A percentile compares a stretch with the other conserved stretches of the same genome.
Conservation (phyloP, 2,888 invertebrate species). For the Dyspetes luteomarginatus region DNA sequence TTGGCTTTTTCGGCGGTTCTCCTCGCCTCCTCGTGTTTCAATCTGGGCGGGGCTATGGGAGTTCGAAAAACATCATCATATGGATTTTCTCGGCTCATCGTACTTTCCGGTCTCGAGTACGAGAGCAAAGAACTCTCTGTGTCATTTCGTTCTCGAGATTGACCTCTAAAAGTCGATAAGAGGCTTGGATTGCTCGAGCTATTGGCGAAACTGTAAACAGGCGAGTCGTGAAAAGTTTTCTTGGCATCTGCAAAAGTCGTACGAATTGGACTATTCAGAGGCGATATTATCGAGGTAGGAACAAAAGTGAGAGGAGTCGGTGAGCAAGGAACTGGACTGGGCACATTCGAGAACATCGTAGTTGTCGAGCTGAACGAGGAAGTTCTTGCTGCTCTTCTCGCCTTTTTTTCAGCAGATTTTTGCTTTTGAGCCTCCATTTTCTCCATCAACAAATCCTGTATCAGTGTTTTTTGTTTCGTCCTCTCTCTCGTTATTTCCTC, state of each 20-base stretch:
- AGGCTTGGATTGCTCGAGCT: slow-evolving; percentile 35
- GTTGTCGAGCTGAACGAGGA: slow-evolving; percentile 81
- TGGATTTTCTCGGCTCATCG: slow-evolving; percentile 11
- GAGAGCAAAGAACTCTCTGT: slow-evolving; percentile 14
- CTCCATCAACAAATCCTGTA: slow-evolving; percentile 93
- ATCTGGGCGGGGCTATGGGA: slow-evolving; percentile 84
- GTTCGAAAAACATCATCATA: slow-evolving; percentile 83
- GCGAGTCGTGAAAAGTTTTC: slow-evolving; percentile 66
- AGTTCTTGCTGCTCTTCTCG: slow-evolving; percentile 86
- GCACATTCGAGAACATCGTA: slow-evolving; percentile 62
- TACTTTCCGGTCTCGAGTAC: slow-evolving; percentile 30
- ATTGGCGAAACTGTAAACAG: slow-evolving; percentile 2
- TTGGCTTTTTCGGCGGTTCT: slow-evolving; percentile 86
- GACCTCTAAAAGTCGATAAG: slow-evolving; percentile 30
- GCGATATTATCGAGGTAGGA: slow-evolving; percentile 75
- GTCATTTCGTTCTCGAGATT: slow-evolving; percentile 34
- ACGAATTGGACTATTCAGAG: slow-evolving; percentile 72
- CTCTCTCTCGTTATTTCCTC: slow-evolving; percentile 92
- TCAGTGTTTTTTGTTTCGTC: slow-evolving; percentile 92
- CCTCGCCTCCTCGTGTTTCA: slow-evolving; percentile 83
- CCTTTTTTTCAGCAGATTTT: slow-evolving; percentile 86
- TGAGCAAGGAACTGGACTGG: slow-evolving; percentile 62
- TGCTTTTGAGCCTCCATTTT: slow-evolving; percentile 89
- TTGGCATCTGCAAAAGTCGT: slow-evolving; percentile 76
- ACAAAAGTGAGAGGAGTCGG: slow-evolving; percentile 66